A percentile compares a stretch with the other conserved stretches of the same genome.
Evolutionary conservation across 2,113 vertebrate genomes (phyloP).

Genomic region (Bufo gargarizans): DNA sequence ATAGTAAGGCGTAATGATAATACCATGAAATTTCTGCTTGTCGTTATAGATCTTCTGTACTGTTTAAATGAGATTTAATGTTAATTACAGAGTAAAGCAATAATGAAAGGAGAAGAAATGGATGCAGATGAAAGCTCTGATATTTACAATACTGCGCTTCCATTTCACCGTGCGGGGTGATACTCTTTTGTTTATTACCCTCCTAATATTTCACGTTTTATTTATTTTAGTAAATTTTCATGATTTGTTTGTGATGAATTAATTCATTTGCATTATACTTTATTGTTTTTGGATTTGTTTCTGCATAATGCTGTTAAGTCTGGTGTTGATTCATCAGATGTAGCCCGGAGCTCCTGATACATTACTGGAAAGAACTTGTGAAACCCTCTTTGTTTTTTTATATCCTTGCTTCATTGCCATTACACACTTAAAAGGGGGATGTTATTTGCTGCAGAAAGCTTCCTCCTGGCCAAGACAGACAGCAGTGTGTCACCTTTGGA

Average conservation of each 20-base stretch:
- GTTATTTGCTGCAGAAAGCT: too few relatives aligned
- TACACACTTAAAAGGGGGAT: too few relatives aligned
- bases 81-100: constrained; percentile 19
- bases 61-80: constrained; percentile 40
- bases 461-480: too few relatives aligned
- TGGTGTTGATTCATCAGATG: not conserved
- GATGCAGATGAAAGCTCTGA: constrained; percentile 22
- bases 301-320: not conserved
- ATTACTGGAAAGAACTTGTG: not conserved
- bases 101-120: constrained; percentile 35
- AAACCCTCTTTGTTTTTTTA: not conserved
- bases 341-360: not conserved
- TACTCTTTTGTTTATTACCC: not conserved
- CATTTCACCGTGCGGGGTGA: not conserved
- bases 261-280: not conserved
- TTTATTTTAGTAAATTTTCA: not conserved
- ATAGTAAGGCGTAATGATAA: not conserved
- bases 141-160: not conserved
- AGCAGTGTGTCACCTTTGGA: too few relatives aligned
- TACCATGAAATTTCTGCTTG: constrained; percentile 18
- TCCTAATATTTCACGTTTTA: not conserved
- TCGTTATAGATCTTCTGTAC: constrained; percentile 12
- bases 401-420: too few relatives aligned
- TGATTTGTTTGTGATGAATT: not conserved
- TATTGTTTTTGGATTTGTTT: not conserved